These are phyloP conservation scores for Cydia pomonella DNA, from an alignment of 1,140 invertebrate genomes.

Conservation along the genomic window DNA sequence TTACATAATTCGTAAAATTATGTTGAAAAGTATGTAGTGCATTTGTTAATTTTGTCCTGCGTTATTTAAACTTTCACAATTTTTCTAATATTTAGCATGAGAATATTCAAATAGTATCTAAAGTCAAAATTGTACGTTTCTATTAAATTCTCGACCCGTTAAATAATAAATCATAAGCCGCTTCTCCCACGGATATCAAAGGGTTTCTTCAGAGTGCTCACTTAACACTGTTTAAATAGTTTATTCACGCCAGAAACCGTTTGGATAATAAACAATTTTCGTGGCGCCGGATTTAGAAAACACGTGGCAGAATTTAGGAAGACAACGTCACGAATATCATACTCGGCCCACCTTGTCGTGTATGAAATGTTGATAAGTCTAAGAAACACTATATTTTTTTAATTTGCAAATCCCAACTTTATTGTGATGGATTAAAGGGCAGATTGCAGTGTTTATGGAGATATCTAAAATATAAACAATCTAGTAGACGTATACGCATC, in stretches of 20 bases:
- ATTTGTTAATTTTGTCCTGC: too few species aligned
- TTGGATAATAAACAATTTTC: constrained; percentile 27
- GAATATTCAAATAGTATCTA: background rate
- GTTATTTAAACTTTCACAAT: background rate
- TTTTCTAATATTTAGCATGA: background rate
- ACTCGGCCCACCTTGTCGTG: constrained; percentile 39
- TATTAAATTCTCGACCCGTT: constrained; percentile 47
- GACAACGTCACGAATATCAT: constrained; percentile 31
- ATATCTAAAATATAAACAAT: constrained; percentile 21
- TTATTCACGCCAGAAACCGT: constrained; percentile 27
- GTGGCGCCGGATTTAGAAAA: constrained; percentile 13
- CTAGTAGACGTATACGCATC: constrained; percentile 33
- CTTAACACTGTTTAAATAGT: constrained; percentile 51
- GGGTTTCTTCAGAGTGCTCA: constrained; percentile 63
- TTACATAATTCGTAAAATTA: background rate
- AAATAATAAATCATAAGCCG: constrained; percentile 70
- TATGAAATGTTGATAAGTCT: constrained; percentile 46
- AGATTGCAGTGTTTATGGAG: background rate
- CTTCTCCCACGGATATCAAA: constrained; percentile 59
- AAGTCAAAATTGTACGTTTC: constrained; percentile 36
- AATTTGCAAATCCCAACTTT: background rate
- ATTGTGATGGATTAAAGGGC: constrained; percentile 34
- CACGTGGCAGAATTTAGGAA: constrained; percentile 19
- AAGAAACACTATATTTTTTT: background rate
- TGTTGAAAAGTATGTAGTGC: too few species aligned